Evolutionary conservation across 1,140 invertebrate species (phyloP).

Genomic region (Trichonephila inaurata): DNA sequence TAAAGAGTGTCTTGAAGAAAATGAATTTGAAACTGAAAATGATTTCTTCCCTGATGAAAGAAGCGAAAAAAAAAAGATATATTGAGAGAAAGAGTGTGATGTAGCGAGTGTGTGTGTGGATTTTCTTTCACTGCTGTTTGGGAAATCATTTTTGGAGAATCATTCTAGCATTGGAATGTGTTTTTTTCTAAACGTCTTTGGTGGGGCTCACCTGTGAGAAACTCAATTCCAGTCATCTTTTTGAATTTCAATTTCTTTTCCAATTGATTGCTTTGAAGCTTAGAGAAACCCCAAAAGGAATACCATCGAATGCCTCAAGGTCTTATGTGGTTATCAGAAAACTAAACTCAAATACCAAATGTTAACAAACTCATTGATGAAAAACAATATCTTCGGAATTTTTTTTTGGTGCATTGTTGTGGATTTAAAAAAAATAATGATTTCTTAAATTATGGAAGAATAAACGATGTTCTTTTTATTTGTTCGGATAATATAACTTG

Average conservation of each 20-base stretch:
- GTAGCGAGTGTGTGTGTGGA: background rate
- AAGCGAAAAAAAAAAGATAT: background rate
- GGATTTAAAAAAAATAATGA: background rate
- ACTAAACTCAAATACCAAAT: background rate
- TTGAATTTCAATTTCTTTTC: conserved; percentile 32
- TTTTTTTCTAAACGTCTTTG: background rate
- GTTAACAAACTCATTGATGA: background rate
- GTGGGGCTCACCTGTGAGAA: conserved; percentile 8
- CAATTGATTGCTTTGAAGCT: background rate
- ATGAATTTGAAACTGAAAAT: conserved; percentile 39
- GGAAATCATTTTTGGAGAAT: conserved; percentile 23
- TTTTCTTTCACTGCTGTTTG: conserved; percentile 33
- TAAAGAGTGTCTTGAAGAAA: background rate
- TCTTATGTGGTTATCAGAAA: background rate
- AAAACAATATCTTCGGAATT: too few relatives aligned
- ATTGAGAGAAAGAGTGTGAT: background rate
- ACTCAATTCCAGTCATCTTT: conserved; percentile 19
- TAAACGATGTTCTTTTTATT: too few relatives aligned
- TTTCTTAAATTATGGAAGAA: background rate
- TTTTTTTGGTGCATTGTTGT: background rate
- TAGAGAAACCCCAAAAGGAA: background rate
- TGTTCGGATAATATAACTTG: too few relatives aligned
- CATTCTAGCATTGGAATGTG: conserved; percentile 8
- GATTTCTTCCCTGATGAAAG: conserved; percentile 23
- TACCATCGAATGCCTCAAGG: background rate